Evolutionary conservation across 2,113 vertebrate genomes (phyloP).

Genomic region (Cephalopholis sonnerati): DNA sequence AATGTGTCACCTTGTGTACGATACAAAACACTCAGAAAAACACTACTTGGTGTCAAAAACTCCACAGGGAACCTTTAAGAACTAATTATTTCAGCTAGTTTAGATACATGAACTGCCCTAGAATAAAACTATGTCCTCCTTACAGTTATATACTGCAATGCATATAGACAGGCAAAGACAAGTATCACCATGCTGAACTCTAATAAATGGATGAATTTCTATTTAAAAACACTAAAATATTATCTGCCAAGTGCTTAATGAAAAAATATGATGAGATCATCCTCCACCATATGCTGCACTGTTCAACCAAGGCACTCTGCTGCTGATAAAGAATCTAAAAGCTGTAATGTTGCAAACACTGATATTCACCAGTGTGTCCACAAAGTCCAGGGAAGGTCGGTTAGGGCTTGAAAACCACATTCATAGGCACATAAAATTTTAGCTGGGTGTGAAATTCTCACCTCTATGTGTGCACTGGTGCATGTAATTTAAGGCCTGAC

Average conservation of each 20-base stretch:
- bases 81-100: background rate
- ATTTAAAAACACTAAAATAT: background rate
- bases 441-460: too few species aligned
- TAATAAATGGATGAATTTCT: background rate
- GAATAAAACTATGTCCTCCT: background rate
- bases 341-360: background rate
- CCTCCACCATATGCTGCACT: background rate
- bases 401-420: too few species aligned
- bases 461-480: too few species aligned
- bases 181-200: too few species aligned
- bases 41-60: too few species aligned
- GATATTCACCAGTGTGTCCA: conserved; percentile 33
- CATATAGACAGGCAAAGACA: too few species aligned
- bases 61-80: background rate
- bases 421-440: too few species aligned
- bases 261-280: background rate
- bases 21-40: too few species aligned
- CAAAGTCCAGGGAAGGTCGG: conserved; percentile 11
- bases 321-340: background rate
- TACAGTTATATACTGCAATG: too few species aligned
- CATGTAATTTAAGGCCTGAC: too few species aligned
- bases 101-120: background rate
- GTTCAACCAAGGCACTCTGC: background rate
- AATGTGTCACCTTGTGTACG: too few species aligned
- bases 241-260: background rate